phyloP scores from a whole-genome alignment of 2,113 vertebrate species.

The Gymnobelideus leadbeateri region DNA sequence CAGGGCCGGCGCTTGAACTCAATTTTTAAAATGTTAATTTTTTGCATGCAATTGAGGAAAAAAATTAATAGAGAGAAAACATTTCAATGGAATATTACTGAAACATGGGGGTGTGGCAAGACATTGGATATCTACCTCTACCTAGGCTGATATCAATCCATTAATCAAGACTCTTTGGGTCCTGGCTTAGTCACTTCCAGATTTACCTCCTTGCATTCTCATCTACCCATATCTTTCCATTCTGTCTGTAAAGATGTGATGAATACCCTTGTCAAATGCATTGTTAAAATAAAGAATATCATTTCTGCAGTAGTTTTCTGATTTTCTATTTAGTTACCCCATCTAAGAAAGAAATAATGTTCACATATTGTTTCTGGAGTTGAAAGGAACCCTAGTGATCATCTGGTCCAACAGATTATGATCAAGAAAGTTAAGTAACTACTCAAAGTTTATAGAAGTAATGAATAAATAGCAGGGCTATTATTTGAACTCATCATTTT shows the following conservation, averaged over 20 bases:
- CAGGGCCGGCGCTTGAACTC: too few species aligned
- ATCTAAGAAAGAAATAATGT: background rate
- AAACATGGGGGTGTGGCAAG: too few species aligned
- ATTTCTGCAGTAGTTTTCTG: background rate
- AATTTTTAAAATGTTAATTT: too few species aligned
- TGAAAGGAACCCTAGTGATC: background rate
- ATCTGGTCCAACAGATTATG: background rate
- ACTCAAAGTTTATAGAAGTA: background rate
- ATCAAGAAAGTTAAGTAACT: background rate
- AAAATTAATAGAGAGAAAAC: too few species aligned
- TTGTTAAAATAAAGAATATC: background rate
- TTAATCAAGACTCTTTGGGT: background rate
- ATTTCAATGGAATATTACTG: too few species aligned
- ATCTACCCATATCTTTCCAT: background rate
- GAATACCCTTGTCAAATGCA: background rate
- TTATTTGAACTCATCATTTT: background rate
- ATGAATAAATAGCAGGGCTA: background rate
- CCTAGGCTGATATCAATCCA: background rate
- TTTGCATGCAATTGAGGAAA: too few species aligned
- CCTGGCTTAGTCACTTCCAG: background rate
- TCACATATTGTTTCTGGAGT: background rate
- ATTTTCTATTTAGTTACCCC: background rate
- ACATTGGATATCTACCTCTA: background rate
- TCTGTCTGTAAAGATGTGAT: background rate
- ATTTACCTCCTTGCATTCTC: background rate